phyloP scores from a whole-genome alignment of 2,113 vertebrate genomes.

The Eupsittula cactorum region DNA sequence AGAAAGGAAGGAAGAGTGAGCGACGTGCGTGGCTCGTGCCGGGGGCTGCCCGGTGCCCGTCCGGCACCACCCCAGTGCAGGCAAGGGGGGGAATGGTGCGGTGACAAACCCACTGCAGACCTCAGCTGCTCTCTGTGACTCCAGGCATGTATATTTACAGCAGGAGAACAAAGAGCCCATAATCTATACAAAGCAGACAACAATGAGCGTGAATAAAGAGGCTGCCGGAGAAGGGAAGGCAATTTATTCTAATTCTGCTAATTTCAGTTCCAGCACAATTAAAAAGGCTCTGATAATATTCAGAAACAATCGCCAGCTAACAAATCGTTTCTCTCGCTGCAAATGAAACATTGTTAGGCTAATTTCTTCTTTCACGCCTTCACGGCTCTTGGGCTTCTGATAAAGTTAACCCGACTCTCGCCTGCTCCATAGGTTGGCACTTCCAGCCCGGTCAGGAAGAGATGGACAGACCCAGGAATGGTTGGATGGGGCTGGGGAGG shows the following conservation, averaged over 20 bases:
- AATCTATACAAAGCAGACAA: constrained; percentile 91
- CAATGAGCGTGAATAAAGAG: constrained; percentile 90
- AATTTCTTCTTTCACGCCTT: constrained; percentile 81
- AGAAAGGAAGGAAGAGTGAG: rapidly evolving
- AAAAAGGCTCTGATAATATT: constrained; percentile 90
- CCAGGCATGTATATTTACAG: constrained; percentile 89
- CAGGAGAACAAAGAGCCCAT: constrained; percentile 90
- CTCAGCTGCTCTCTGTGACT: constrained; percentile 81
- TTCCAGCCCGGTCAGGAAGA: neutral
- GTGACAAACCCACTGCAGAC: constrained; percentile 45
- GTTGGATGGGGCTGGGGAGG: neutral
- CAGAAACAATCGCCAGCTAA: constrained; percentile 86
- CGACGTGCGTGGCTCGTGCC: neutral
- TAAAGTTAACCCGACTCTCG: constrained; percentile 87
- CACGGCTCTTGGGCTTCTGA: constrained; percentile 67
- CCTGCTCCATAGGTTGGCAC: neutral
- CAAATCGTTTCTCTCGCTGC: constrained; percentile 89
- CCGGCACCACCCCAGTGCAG: neutral
- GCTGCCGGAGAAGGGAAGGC: constrained; percentile 86
- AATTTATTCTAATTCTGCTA: constrained; percentile 95
- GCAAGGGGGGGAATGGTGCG: neutral
- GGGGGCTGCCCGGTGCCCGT: neutral
- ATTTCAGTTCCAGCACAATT: constrained; percentile 99
- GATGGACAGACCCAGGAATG: neutral
- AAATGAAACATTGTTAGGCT: constrained; percentile 90